Conservation (phyloP, 2,888 invertebrate genomes). For the Phortica okadai region DNA sequence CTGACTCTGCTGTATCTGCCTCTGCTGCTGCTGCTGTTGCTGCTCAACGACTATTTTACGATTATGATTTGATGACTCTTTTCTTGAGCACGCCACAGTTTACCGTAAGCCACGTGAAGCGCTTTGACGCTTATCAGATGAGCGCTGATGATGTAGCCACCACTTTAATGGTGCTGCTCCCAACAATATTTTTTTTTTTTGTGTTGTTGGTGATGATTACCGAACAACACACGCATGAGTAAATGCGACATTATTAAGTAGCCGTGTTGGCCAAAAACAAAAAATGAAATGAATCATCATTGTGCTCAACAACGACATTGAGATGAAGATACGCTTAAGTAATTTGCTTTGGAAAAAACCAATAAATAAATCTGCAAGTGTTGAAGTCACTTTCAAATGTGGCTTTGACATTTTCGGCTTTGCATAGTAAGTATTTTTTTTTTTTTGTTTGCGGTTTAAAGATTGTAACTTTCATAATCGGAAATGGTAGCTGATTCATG, state of each 20-base stretch:
- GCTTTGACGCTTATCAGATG: conserved; percentile 28
- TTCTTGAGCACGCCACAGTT: conserved; percentile 18
- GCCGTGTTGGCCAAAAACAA: conserved; percentile 38
- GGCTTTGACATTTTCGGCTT: conserved; percentile 28
- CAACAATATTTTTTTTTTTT: neutral
- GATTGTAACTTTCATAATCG: conserved; percentile 41
- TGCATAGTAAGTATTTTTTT: neutral
- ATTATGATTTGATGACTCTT: conserved; percentile 45
- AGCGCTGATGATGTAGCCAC: conserved; percentile 10
- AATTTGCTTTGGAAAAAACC: conserved; percentile 41
- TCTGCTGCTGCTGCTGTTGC: neutral
- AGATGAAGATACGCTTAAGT: conserved; percentile 36
- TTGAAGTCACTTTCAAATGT: conserved; percentile 32
- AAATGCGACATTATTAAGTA: conserved; percentile 36
- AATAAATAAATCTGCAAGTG: conserved; percentile 33
- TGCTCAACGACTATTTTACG: conserved; percentile 40
- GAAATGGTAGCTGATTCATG: conserved; percentile 62
- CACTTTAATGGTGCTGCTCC: conserved; percentile 29
- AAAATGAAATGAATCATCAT: conserved; percentile 47
- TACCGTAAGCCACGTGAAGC: conserved; percentile 27
- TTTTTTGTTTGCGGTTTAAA: conserved; percentile 13
- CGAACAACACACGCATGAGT: conserved; percentile 17
- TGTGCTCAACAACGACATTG: neutral
- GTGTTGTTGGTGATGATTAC: neutral
- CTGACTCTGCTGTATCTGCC: neutral